Evolutionary conservation across 2,113 vertebrate species (phyloP).

Genomic region (Sialia sialis): DNA sequence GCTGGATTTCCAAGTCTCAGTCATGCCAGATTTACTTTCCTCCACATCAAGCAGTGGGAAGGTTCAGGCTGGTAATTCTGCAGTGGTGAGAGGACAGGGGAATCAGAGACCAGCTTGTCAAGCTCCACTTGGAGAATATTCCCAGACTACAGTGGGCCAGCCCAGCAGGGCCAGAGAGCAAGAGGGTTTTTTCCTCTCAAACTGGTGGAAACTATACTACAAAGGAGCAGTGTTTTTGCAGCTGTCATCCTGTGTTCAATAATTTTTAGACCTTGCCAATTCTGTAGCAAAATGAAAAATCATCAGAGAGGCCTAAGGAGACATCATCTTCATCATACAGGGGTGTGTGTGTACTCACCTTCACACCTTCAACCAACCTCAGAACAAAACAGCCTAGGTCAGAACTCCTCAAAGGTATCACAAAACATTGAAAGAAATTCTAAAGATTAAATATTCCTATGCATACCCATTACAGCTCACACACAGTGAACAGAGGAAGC

Average conservation of each 20-base stretch:
- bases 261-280: background rate
- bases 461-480: background rate
- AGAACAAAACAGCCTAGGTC: background rate
- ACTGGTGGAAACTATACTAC: background rate
- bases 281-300: background rate
- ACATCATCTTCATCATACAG: background rate
- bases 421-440: background rate
- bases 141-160: background rate
- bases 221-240: constrained; percentile 27
- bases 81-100: background rate
- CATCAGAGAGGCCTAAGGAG: background rate
- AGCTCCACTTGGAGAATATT: constrained; percentile 44
- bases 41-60: background rate
- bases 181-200: background rate
- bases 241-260: background rate
- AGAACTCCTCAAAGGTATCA: background rate
- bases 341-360: background rate
- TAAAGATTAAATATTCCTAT: background rate
- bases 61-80: background rate
- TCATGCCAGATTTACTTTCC: constrained; percentile 44
- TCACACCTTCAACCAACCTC: background rate
- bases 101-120: background rate
- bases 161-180: background rate
- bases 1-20: background rate
- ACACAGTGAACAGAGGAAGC: background rate